A percentile compares a stretch with the other conserved stretches of the same genome.
These are phyloP conservation scores for Rhombomys opimus DNA, from an alignment of 2,113 vertebrate species.

Conservation along the genomic window DNA sequence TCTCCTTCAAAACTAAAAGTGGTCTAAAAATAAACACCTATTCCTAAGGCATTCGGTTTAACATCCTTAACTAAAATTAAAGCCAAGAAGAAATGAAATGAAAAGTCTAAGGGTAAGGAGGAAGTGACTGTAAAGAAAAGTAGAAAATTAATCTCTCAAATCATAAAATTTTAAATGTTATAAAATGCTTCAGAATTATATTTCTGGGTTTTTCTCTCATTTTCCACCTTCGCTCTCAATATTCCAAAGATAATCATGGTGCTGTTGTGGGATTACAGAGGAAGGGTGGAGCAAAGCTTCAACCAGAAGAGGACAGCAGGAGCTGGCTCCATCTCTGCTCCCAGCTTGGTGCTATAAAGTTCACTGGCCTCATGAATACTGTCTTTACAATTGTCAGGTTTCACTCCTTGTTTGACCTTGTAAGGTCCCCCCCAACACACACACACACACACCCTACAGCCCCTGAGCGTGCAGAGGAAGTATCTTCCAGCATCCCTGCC, in stretches of 20 bases:
- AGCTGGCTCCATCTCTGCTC: no score
- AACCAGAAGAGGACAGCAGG: no score
- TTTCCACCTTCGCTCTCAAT: neutral
- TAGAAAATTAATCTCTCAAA: neutral
- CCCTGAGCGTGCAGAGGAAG: no score
- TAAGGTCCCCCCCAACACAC: no score
- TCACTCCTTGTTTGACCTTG: no score
- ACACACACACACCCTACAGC: no score
- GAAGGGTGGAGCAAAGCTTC: no score
- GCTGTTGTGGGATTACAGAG: no score
- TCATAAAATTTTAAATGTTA: constrained; percentile 30
- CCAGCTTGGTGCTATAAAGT: no score
- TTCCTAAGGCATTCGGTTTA: neutral
- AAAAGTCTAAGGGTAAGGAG: neutral
- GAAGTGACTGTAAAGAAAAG: neutral
- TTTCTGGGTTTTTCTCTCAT: neutral
- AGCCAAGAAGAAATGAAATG: neutral
- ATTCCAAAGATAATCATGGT: constrained; percentile 7
- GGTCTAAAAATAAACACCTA: constrained; percentile 14
- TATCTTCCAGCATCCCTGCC: no score
- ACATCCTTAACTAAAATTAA: neutral
- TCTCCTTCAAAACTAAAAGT: neutral
- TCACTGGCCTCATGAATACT: no score
- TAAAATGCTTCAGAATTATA: constrained; percentile 30
- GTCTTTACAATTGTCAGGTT: no score